Conservation (phyloP, 2,888 invertebrate genomes). For the Barypeithes pellucidus region DNA sequence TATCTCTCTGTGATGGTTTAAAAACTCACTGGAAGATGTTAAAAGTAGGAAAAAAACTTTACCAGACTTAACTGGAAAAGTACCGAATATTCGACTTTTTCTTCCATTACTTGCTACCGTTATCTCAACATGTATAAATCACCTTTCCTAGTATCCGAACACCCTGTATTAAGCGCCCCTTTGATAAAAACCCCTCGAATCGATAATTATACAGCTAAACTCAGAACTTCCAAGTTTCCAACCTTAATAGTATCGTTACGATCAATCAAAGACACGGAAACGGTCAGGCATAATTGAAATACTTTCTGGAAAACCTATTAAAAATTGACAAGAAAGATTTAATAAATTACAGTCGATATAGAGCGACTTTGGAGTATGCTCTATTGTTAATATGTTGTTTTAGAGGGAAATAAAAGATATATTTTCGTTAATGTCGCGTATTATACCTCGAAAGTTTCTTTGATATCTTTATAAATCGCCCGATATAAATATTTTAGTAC, state of each 20-base stretch:
- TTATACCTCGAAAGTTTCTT: not conserved
- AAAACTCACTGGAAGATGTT: too few relatives aligned
- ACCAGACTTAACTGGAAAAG: too few relatives aligned
- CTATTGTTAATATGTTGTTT: not conserved
- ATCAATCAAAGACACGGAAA: not conserved
- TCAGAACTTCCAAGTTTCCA: constrained; percentile 6
- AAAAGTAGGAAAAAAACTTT: too few relatives aligned
- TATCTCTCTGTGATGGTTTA: too few relatives aligned
- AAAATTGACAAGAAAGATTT: constrained; percentile 18
- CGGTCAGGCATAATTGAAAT: constrained; percentile 15
- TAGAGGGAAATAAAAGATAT: not conserved
- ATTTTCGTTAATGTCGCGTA: not conserved
- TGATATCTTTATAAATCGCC: not conserved
- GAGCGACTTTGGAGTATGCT: not conserved
- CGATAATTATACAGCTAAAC: not conserved
- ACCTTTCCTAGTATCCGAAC: too few relatives aligned
- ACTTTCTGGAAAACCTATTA: constrained; percentile 14
- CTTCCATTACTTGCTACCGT: too few relatives aligned
- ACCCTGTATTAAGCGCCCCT: too few relatives aligned
- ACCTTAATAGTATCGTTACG: constrained; percentile 16
- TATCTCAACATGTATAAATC: too few relatives aligned
- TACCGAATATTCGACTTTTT: too few relatives aligned
- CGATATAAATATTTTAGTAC: not conserved
- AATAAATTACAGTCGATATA: constrained; percentile 12
- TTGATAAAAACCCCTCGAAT: not conserved